Percentiles rank a stretch among this genome's conserved stretches.
These are phyloP conservation scores for Aratinga solstitialis DNA, from an alignment of 2,797 vertebrate species.

Conservation along the genomic window DNA sequence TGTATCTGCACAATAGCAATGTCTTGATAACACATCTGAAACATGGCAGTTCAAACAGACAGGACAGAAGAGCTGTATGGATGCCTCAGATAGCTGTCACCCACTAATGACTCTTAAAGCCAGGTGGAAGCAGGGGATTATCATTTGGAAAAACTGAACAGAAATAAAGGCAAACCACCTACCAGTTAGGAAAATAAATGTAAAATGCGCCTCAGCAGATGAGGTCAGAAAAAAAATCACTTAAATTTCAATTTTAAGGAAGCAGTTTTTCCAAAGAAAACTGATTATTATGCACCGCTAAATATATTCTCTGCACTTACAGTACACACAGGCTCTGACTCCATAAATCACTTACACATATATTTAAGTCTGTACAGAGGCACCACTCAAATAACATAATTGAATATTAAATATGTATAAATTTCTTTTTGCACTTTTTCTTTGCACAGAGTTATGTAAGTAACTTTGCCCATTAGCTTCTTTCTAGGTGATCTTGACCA, in stretches of 20 bases:
- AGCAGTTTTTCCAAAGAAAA: not conserved
- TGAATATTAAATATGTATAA: not conserved
- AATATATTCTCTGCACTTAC: not conserved
- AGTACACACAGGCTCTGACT: not conserved
- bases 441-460: not conserved
- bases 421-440: not conserved
- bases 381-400: not conserved
- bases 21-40: slow-evolving; percentile 56
- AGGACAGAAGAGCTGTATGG: slow-evolving; percentile 36
- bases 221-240: not conserved
- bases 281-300: not conserved
- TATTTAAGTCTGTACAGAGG: not conserved
- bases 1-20: slow-evolving; percentile 52
- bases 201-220: not conserved
- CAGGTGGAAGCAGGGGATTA: slow-evolving; percentile 55
- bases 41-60: slow-evolving; percentile 47
- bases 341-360: not conserved
- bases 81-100: slow-evolving; percentile 54
- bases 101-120: slow-evolving; percentile 33
- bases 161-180: not conserved
- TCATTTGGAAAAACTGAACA: not conserved
- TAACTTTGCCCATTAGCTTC: not conserved
- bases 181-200: not conserved
- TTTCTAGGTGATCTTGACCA: not conserved
- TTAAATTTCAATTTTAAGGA: not conserved